Evolutionary conservation across 2,797 vertebrate genomes (phyloP).

Genomic region (Molossus molossus): DNA sequence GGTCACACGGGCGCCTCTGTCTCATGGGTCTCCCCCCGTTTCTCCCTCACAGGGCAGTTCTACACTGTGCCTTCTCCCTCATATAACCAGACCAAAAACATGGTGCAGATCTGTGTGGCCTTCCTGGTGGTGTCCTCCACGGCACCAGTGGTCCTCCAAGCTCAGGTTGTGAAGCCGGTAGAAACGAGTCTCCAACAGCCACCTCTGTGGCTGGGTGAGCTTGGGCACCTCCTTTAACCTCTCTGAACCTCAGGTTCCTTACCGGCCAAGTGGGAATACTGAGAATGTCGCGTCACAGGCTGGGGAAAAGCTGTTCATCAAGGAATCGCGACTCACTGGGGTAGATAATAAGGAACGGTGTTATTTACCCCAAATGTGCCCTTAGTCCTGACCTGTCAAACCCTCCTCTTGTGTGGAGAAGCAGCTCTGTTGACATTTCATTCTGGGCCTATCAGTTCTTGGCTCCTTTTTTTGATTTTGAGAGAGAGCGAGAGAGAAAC

Average conservation of each 20-base stretch:
- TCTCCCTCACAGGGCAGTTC: not conserved
- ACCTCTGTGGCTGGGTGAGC: not conserved
- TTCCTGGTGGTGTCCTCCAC: not conserved
- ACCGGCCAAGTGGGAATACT: not conserved
- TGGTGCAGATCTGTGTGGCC: fast-evolving
- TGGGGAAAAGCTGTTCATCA: not conserved
- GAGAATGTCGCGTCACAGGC: not conserved
- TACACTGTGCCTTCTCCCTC: not conserved
- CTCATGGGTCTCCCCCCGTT: not conserved
- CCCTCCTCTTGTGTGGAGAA: not conserved
- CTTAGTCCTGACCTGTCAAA: not conserved
- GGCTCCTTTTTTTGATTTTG: not conserved
- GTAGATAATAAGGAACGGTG: not conserved
- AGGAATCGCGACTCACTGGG: not conserved
- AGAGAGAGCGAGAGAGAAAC: too few relatives aligned
- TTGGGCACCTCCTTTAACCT: not conserved
- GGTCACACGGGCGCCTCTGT: not conserved
- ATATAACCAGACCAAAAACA: not conserved
- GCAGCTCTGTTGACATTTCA: not conserved
- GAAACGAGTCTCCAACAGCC: not conserved
- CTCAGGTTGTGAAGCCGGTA: not conserved
- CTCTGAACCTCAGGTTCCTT: not conserved
- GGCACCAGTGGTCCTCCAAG: not conserved
- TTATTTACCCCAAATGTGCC: not conserved
- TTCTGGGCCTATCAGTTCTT: not conserved